Evolutionary conservation across 2,113 vertebrate genomes (phyloP).

Genomic region (Chrysochloris asiatica): DNA sequence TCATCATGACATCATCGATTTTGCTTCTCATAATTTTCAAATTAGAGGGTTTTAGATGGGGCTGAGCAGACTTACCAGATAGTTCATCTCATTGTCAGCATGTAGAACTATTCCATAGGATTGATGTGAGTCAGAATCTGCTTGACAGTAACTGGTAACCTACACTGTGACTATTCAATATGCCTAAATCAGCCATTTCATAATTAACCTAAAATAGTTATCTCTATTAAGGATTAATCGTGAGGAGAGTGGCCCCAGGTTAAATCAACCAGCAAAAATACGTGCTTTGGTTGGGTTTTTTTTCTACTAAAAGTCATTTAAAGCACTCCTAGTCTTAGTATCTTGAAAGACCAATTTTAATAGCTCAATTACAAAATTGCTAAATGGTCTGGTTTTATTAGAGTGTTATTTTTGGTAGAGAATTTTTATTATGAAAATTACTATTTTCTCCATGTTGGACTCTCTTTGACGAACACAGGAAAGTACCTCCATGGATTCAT

Average conservation of each 20-base stretch:
- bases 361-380: constrained; percentile 28
- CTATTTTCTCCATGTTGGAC: not conserved
- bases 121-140: not conserved
- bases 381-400: constrained; percentile 39
- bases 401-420: constrained; percentile 21
- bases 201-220: constrained; percentile 1
- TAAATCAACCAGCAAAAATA: not conserved
- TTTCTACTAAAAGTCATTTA: constrained; percentile 12
- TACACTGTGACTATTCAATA: not conserved
- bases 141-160: not conserved
- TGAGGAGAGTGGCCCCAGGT: not conserved
- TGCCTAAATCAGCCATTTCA: not conserved
- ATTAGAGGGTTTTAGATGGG: not conserved
- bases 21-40: not conserved
- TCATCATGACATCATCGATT: rapidly evolving
- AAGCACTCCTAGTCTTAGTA: not conserved
- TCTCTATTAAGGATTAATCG: not conserved
- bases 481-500: not conserved
- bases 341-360: constrained; percentile 21
- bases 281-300: not conserved
- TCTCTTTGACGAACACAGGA: not conserved
- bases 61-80: not conserved
- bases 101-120: not conserved
- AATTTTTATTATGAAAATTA: constrained; percentile 2
- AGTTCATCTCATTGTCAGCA: not conserved